Evolutionary conservation across 2,113 vertebrate genomes (phyloP).

Genomic region (Butorides virescens): DNA sequence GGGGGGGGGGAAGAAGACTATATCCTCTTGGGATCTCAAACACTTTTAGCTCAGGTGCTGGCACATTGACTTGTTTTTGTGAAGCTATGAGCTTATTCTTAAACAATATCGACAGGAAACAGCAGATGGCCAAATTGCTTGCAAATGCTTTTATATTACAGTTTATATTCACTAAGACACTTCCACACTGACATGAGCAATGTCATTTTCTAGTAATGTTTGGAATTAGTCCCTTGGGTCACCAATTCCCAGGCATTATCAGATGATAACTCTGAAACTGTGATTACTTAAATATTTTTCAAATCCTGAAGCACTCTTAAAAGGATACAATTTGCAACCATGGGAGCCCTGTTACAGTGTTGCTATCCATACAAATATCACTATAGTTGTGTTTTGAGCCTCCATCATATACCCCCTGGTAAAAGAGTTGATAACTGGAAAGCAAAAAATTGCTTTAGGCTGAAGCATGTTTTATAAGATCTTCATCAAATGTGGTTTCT

Average conservation of each 20-base stretch:
- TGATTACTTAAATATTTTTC: conserved; percentile 61
- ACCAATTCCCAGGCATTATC: conserved; percentile 57
- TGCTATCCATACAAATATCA: conserved; percentile 23
- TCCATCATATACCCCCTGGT: background rate
- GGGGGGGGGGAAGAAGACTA: fast-evolving
- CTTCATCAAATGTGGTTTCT: background rate
- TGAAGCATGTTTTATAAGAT: background rate
- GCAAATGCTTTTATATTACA: conserved; percentile 61
- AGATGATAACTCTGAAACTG: conserved; percentile 63
- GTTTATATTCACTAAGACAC: conserved; percentile 56
- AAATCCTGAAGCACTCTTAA: conserved; percentile 51
- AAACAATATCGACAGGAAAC: conserved; percentile 35
- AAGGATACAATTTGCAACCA: conserved; percentile 55
- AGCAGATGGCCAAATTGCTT: conserved; percentile 66
- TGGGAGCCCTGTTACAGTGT: conserved; percentile 17
- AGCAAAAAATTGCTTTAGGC: background rate
- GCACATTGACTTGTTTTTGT: background rate
- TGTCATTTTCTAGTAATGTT: conserved; percentile 67
- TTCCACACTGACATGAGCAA: conserved; percentile 58
- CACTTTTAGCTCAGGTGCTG: conserved; percentile 27
- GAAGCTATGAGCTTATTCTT: conserved; percentile 28
- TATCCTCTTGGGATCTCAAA: background rate
- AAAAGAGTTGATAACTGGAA: background rate
- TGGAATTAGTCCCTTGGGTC: conserved; percentile 68
- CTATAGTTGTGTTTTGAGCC: background rate